Base-by-base conservation (phyloP, 2,797 vertebrate genomes). In the Argentina silus region DNA sequence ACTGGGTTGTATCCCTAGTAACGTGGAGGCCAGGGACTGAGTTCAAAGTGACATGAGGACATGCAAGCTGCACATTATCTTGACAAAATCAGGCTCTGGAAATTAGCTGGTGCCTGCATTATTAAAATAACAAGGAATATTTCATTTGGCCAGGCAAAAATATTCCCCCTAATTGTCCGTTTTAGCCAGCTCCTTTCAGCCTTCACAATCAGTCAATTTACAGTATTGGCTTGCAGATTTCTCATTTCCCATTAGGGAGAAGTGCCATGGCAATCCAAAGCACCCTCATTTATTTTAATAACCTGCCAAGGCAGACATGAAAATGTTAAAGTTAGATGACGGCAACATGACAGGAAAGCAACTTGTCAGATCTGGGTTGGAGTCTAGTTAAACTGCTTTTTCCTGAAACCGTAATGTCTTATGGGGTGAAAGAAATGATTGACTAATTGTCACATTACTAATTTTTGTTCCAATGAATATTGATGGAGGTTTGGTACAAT, bases 221-320 rank as follows among this genome's bases (percentile, higher is more conserved):
- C 90, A 83, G 92, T 66, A 93, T 90, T 77, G 87, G 90, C 92
- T 95, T 95, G 95, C 93, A 95, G 93, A 95, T 95, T 95, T 93
- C 91, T 93, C 89, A 85, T 90, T 87, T 96, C 95, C 96, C 94
- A 95, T 97, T 97, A 97, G 94, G 91, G 91, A 69, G 87, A 91
- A 89, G 93, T 92, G 88, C 84, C 92, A 93, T 88, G 85, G 92
- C 92, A 93, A 94, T 92, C 94, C 94, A 92, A 90, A 92, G 93
- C 90, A 90, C 10, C 21, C 96, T 99, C 96, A 97, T 98, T 98
- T 97, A 98, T 98, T 99, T 97, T 98, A 99, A 99, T 98, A 96
- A 96, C 95, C 97, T 98, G 96, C 95, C 96, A 97, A 90, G 89
- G 83, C 88, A 96, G 96, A 96, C 96, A 97, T 96, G 95, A 98